These are phyloP conservation scores for Orycteropus afer DNA, from an alignment of 2,113 vertebrate species.

Conservation along the genomic window DNA sequence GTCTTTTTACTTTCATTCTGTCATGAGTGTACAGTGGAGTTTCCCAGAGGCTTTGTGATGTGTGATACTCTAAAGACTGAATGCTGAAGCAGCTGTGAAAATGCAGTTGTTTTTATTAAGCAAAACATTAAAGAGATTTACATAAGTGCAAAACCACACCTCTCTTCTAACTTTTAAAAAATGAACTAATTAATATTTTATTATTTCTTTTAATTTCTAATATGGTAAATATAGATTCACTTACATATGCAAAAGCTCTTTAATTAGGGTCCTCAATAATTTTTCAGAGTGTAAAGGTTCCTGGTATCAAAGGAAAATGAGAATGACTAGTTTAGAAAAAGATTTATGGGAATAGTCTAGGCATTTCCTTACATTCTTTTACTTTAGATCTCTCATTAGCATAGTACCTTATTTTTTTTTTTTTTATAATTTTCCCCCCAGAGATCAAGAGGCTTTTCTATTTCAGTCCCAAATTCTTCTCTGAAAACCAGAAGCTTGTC, in stretches of 20 bases:
- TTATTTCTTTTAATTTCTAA: slow-evolving; percentile 17
- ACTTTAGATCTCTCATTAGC: background rate
- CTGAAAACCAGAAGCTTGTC: background rate
- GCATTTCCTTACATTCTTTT: background rate
- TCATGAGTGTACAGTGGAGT: background rate
- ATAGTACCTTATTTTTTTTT: background rate
- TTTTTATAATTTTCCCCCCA: background rate
- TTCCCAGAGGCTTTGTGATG: background rate
- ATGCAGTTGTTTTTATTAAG: background rate
- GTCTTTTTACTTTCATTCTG: background rate
- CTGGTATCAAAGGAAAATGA: background rate
- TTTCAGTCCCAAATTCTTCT: slow-evolving; percentile 25
- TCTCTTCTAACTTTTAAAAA: background rate
- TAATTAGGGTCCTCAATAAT: background rate
- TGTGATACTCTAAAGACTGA: background rate
- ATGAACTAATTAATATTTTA: background rate
- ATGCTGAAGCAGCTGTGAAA: background rate
- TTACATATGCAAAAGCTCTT: background rate
- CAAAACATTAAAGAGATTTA: background rate
- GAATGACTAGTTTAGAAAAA: background rate
- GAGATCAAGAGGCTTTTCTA: background rate
- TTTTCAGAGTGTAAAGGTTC: background rate
- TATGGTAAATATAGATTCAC: background rate
- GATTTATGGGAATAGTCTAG: background rate
- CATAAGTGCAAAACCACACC: background rate